phyloP scores from a whole-genome alignment of 2,888 invertebrate species.

The Andrena hattorfiana region DNA sequence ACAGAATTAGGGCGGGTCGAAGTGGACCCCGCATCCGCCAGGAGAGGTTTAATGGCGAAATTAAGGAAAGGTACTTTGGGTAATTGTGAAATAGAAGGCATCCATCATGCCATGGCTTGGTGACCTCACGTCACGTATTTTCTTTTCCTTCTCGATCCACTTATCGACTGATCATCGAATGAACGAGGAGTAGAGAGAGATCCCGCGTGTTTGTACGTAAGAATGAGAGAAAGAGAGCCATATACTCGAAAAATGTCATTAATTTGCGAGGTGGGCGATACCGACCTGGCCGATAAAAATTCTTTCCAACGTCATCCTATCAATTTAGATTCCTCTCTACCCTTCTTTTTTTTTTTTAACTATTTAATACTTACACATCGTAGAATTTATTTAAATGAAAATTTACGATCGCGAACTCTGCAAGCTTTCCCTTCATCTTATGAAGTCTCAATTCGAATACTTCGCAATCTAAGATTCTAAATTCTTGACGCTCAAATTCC shows the following conservation, averaged over 20 bases:
- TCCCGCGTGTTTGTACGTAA: slow-evolving; percentile 60
- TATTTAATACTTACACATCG: not conserved
- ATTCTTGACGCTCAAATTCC: no score
- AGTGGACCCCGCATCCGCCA: no score
- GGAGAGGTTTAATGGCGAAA: not conserved
- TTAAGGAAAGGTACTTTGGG: slow-evolving; percentile 43
- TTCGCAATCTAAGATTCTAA: no score
- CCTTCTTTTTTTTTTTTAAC: not conserved
- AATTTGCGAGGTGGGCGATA: slow-evolving; percentile 60
- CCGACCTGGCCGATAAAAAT: slow-evolving; percentile 20
- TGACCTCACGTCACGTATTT: slow-evolving; percentile 79
- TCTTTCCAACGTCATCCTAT: not conserved
- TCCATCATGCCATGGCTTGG: slow-evolving; percentile 79
- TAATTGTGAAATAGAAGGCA: slow-evolving; percentile 29
- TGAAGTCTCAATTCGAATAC: no score
- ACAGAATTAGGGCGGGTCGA: no score
- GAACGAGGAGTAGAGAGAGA: slow-evolving; percentile 41
- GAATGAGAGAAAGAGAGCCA: slow-evolving; percentile 71
- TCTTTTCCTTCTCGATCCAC: slow-evolving; percentile 45
- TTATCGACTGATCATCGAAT: slow-evolving; percentile 46
- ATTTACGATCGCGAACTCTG: no score
- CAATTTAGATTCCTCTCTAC: not conserved
- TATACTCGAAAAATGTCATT: slow-evolving; percentile 56
- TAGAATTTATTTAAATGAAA: no score
- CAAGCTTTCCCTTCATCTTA: no score